Evolutionary conservation across 1,140 invertebrate species (phyloP), one percentile per base, ranked within the genome.

Genomic region (Aphaenogaster ashmeadi): DNA sequence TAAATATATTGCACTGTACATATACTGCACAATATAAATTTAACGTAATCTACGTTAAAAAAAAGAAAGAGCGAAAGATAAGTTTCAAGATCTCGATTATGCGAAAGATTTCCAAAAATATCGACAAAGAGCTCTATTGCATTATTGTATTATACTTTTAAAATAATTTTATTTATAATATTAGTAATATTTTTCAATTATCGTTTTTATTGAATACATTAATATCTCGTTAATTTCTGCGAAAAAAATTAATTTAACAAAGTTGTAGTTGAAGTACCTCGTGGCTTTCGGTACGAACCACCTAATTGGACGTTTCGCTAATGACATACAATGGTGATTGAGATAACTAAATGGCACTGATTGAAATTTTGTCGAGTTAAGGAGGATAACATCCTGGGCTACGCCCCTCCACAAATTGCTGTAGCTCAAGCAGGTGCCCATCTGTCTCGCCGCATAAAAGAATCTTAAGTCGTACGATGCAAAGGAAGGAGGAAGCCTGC

Each of bases 401-500:
- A 88, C 75, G 67, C 86, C 85, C n/a, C 72, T 62, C 58, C 69
- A 90, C 90, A 80, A 88, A 88, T 89, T 91, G 78, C 86, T 81
- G 89, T 87, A 91, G 67, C 77, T 81, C 47, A 66, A 84, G 91
- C 91, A 92, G 91, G 91, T 92, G 91, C 87, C 41, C 90, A 89
- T 84, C 86, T 91, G 85, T 91, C 88, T 90, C 89, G 74, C 66
- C 47, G 27, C 56, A 84, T 84, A 84, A 84, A 84, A 84, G 80
- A 75, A 84, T 84, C 71, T 84, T 38, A 84, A 75, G 69, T 75
- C 69, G 67, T 60, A 83, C 52, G 44, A 71, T 72, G 54, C 5
- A 84, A 83, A 60, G 54, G 27, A 75, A 84, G 41, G 56, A 84
- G 54, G 36, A 75, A 60, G 54, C 54, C 27, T 75, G 69, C 27